Percentiles rank a stretch among this genome's conserved stretches.
Evolutionary conservation across 2,888 invertebrate species (phyloP).

Genomic region (Nephrotoma flavescens): DNA sequence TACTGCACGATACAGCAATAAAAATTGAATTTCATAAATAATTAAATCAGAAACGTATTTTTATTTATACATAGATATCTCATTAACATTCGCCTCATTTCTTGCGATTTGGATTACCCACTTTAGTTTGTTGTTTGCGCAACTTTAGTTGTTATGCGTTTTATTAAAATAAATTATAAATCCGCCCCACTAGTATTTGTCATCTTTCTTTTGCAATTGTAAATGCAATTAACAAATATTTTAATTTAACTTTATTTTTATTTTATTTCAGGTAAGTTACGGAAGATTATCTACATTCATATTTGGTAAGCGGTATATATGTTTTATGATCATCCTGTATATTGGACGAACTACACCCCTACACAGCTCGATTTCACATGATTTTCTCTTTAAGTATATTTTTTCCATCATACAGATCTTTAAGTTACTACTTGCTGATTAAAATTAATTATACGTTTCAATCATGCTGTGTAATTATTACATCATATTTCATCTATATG

Average conservation of each 20-base stretch:
- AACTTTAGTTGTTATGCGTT: background rate
- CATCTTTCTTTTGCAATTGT: background rate
- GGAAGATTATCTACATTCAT: no score
- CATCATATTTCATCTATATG: background rate
- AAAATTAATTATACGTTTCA: background rate
- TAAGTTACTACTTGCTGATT: background rate
- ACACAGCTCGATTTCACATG: no score
- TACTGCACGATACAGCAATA: background rate
- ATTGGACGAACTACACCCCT: no score
- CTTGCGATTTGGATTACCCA: background rate
- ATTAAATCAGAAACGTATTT: background rate
- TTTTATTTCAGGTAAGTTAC: background rate
- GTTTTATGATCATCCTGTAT: no score
- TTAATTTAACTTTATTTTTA: background rate
- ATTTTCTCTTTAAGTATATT: no score
- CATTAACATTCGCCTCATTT: background rate
- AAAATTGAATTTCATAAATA: background rate
- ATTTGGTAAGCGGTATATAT: no score
- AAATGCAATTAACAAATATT: background rate
- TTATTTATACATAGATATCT: no score
- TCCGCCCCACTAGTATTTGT: background rate
- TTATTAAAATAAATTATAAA: background rate
- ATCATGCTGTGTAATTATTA: background rate
- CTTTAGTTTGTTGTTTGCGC: background rate
- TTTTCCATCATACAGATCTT: background rate